A percentile compares a stretch with the other conserved stretches of the same genome.
These are phyloP conservation scores for Amphilophus citrinellus DNA, from an alignment of 2,113 vertebrate species.

Conservation along the genomic window DNA sequence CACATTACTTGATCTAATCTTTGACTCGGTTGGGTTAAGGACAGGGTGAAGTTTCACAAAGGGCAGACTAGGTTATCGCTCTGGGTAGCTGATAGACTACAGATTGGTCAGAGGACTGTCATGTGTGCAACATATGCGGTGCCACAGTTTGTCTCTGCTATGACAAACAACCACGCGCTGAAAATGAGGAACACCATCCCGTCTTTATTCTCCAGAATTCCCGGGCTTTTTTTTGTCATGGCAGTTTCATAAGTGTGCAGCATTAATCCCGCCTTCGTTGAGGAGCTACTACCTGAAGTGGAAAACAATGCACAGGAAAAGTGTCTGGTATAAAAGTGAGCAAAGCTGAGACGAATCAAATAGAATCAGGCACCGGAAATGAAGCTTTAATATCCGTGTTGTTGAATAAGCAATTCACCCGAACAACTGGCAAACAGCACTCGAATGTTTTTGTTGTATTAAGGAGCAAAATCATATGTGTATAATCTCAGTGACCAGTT, in stretches of 20 bases:
- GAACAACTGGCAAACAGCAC: neutral
- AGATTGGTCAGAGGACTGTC: neutral
- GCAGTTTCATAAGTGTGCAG: neutral
- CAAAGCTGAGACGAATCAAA: neutral
- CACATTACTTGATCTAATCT: constrained; percentile 5
- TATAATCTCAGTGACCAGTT: neutral
- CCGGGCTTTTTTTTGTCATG: neutral
- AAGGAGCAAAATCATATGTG: neutral
- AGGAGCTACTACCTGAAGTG: neutral
- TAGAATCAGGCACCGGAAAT: neutral
- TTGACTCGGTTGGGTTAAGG: neutral
- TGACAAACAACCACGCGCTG: neutral
- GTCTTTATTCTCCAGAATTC: neutral
- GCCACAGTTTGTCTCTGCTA: neutral
- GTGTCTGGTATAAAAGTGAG: neutral
- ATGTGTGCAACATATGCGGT: too few relatives aligned
- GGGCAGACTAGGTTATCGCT: neutral
- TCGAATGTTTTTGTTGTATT: neutral
- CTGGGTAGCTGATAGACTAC: neutral
- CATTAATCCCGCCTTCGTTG: neutral
- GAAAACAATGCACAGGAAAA: neutral
- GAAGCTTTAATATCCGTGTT: too few relatives aligned
- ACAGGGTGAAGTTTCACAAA: neutral
- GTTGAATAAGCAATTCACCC: neutral
- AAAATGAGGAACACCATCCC: neutral